Evolutionary conservation across 1,140 invertebrate species (phyloP), one percentile per base, ranked within the genome.

Genomic region (Anoplophora glabripennis): DNA sequence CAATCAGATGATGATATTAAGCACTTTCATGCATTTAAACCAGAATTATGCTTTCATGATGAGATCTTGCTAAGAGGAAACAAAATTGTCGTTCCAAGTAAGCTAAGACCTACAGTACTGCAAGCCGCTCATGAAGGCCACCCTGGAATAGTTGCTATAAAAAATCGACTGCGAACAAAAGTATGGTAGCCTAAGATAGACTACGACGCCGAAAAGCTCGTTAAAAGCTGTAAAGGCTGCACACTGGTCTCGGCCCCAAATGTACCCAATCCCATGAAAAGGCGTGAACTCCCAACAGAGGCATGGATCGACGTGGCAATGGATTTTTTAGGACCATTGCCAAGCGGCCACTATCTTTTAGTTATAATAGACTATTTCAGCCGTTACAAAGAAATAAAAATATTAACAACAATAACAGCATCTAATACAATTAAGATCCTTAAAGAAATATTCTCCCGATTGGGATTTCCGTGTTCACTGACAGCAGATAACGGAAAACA

Each of bases 101-200:
- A 10, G 21, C 46, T 78, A 7, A 46, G 69, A 14, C 35, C 59
- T 15, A 37, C 33, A 41, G 59, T 75, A 10, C 52, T 78, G 41
- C 41, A 57, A 21, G 68, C 72, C 2, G 74, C 75, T 8, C 81
- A 82, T 33, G 68, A 76, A 64, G 76, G 72, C 4, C 82, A 84
- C 63, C 72, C 75, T 3, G 80, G 81, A 4, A 77, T 82, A 8
- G 75, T 75, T 0, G 72, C 69, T 0, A 85, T 84, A 80, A 85
- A 85, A 68, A 60, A 69, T 1, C 44, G 81, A n/a, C 72, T 83
- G 1, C 44, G 80, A 12, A 69, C 65, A n/a, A 79, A 82, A 64
- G 72, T 81, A 4, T 84, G 78, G 77, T 84, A 78, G 80, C 74
- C 73, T 10, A 66, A 65, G 21, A 76, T 83, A 0, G 77, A 84